phyloP scores from a whole-genome alignment of 2,797 vertebrate species.

The Morus bassanus region DNA sequence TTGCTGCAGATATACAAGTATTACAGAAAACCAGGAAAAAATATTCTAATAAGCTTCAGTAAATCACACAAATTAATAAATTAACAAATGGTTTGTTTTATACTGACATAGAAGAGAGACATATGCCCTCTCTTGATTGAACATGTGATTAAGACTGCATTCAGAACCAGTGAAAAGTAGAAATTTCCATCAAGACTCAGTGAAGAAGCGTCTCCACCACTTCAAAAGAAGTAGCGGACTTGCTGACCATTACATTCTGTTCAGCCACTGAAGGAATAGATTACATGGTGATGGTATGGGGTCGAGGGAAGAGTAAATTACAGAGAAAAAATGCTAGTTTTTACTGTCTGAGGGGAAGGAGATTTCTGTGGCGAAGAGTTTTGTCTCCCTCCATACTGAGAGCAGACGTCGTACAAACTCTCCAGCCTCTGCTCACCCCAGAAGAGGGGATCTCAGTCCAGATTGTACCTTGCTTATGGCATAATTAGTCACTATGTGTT shows the following conservation, averaged over 20 bases:
- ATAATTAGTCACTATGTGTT: background rate
- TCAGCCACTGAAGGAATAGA: background rate
- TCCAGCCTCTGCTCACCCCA: background rate
- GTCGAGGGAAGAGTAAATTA: background rate
- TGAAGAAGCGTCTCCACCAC: background rate
- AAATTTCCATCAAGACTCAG: background rate
- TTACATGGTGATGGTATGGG: background rate
- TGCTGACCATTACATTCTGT: background rate
- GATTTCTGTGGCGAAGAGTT: background rate
- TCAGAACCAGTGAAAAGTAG: background rate
- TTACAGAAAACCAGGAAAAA: background rate
- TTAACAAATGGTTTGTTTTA: background rate
- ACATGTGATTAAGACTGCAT: background rate
- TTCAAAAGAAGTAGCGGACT: background rate
- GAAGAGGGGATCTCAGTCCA: background rate
- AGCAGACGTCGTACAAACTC: background rate
- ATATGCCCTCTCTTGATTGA: background rate
- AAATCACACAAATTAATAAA: background rate
- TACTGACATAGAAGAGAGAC: background rate
- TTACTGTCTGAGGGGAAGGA: background rate
- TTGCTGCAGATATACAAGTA: background rate
- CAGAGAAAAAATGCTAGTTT: background rate
- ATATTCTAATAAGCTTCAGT: background rate
- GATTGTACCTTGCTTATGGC: background rate
- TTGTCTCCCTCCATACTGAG: background rate